These are phyloP conservation scores for Bimastos eiseni DNA, from an alignment of 2,888 invertebrate genomes.

Conservation along the genomic window DNA sequence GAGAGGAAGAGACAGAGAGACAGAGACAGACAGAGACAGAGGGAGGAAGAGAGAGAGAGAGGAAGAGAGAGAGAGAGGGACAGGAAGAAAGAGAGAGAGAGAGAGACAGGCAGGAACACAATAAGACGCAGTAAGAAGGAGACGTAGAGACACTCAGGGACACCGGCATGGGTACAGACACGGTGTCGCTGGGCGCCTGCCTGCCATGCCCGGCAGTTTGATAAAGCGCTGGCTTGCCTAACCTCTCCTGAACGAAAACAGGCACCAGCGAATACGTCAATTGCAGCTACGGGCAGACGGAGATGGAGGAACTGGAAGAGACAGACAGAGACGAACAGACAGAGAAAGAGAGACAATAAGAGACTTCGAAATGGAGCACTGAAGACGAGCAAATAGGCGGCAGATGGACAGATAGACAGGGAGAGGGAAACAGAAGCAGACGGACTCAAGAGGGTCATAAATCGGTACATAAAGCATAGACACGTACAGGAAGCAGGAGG, in stretches of 20 bases:
- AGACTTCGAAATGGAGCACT: not conserved
- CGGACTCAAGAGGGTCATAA: not conserved
- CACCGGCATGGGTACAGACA: not conserved
- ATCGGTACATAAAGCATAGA: not conserved
- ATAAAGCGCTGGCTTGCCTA: slow-evolving; percentile 2
- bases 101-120: not conserved
- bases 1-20: slow-evolving; percentile 14
- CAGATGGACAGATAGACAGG: not conserved
- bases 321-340: not conserved
- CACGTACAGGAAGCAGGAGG: not conserved
- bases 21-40: slow-evolving; percentile 19
- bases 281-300: not conserved
- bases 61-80: slow-evolving; percentile 8
- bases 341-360: not conserved
- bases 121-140: not conserved
- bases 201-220: not conserved
- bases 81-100: slow-evolving; percentile 3
- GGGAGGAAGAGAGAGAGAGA: slow-evolving; percentile 24
- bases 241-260: not conserved
- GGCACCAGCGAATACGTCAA: not conserved
- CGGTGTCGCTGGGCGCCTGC: not conserved
- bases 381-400: not conserved
- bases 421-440: not conserved
- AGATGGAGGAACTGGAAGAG: not conserved
- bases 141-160: not conserved